Evolutionary conservation across 2,113 vertebrate genomes (phyloP), one percentile per base, ranked within the genome.

Genomic region (Thymallus thymallus): DNA sequence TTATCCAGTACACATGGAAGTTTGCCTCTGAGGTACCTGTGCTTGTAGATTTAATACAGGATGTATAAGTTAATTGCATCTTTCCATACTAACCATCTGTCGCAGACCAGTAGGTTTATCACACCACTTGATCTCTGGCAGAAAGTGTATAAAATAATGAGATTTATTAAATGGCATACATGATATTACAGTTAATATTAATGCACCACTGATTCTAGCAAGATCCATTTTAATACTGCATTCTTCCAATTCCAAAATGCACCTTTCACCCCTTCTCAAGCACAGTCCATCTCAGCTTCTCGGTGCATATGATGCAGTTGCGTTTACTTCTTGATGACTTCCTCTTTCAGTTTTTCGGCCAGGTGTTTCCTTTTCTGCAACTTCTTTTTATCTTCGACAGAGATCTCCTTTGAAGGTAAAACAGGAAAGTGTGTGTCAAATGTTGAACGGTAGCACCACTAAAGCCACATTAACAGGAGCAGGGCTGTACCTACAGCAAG

Each of bases 301-400:
- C 0, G 26, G 26, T 26, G 7, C 1, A 1, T 18, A 66, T 10
- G 70, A 68, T 85, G 75, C 76, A 73, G 68, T 29, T 6, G 26
- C 68, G n/a, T 22, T 90, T 88, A 97, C 87, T 97, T 99, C 80
- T 96, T 96, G 82, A 99, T 97, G 6, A 99, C 98, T 92, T 99
- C 97, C 86, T 99, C 96, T 90, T 97, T 98, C 41, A 99, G 94
- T 80, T 98, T 99, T 82, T 98, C 96, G 10, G 98, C 98, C 67
- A 99, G 91, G 78, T 97, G 91, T 87, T 95, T 96, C 82, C 97
- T 95, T 88, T 97, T 99, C 91, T 96, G 91, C n/a, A 98, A 84
- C 68, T 90, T 95, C 83, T 97, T 96, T 82, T 91, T 95, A 87
- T 98, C 95, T 77, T 97, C 98, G 14, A 94, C 94, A 61, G 96